A percentile compares a stretch with the other conserved stretches of the same genome.
These are phyloP conservation scores for Aplodontia rufa DNA, from an alignment of 2,113 vertebrate genomes.

Conservation along the genomic window DNA sequence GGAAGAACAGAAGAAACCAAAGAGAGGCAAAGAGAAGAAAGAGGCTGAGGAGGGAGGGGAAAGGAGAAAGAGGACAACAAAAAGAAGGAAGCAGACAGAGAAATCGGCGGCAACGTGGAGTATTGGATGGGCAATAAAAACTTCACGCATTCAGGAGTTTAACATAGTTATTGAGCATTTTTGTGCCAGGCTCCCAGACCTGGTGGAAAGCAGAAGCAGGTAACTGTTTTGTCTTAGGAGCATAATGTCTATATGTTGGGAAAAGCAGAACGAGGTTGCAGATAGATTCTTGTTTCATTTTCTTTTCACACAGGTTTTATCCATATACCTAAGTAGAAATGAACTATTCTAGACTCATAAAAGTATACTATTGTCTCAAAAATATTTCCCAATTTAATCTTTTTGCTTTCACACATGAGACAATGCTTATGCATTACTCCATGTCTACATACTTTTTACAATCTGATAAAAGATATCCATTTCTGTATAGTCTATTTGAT, in stretches of 20 bases:
- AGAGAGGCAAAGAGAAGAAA: not conserved
- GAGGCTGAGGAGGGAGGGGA: not conserved
- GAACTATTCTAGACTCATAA: not conserved
- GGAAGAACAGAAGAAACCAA: not conserved
- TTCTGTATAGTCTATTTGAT: not conserved
- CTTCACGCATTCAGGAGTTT: not conserved
- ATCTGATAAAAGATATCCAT: conserved; percentile 20
- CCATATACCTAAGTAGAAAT: conserved; percentile 20
- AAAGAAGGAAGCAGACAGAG: not conserved
- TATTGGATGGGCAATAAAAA: not conserved
- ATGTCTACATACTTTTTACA: conserved; percentile 20
- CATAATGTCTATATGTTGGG: fast-evolving
- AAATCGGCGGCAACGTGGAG: not conserved
- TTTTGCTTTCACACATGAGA: conserved; percentile 25
- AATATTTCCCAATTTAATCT: not conserved
- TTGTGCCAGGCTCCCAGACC: not conserved
- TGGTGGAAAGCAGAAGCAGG: not conserved
- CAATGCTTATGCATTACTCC: conserved; percentile 25
- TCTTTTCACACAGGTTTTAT: not conserved
- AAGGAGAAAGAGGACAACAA: not conserved
- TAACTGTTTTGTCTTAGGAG: not conserved
- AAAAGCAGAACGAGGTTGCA: not conserved
- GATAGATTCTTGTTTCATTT: not conserved
- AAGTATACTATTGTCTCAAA: not conserved
- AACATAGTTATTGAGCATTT: not conserved